Evolutionary conservation across 2,888 invertebrate genomes (phyloP).

Genomic region (Tiphia femorata): DNA sequence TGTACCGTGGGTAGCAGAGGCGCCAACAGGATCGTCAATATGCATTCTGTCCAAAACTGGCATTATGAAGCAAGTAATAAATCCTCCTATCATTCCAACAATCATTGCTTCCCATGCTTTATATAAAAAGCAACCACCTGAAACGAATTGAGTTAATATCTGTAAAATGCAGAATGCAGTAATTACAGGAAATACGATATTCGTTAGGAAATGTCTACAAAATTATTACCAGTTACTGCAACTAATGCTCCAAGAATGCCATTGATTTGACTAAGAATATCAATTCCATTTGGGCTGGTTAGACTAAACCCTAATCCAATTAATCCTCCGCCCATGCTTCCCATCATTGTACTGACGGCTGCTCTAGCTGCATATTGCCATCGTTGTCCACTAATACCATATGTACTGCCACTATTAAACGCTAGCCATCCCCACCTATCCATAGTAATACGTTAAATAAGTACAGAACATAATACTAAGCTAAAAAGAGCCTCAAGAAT

Average conservation of each 20-base stretch:
- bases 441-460: no score
- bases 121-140: conserved; percentile 89
- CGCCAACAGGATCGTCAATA: conserved; percentile 93
- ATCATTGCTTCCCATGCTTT: conserved; percentile 88
- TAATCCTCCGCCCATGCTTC: conserved; percentile 90
- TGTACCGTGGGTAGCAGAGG: conserved; percentile 88
- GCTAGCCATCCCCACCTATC: conserved; percentile 95
- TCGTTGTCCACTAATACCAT: conserved; percentile 84
- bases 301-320: conserved; percentile 74
- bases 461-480: no score
- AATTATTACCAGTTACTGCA: conserved; percentile 82
- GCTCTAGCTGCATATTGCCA: conserved; percentile 94
- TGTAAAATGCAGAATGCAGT: not conserved
- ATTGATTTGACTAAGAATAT: conserved; percentile 89
- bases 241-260: conserved; percentile 90
- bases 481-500: no score
- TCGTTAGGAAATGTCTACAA: not conserved
- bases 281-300: conserved; percentile 78
- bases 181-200: not conserved
- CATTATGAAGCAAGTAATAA: conserved; percentile 78
- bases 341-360: conserved; percentile 91
- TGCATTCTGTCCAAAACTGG: conserved; percentile 83
- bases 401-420: conserved; percentile 93
- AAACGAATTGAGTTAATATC: not conserved
- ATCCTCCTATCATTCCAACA: conserved; percentile 84